Evolutionary conservation across 2,888 invertebrate species (phyloP).

Genomic region (Oscheius sp.): DNA sequence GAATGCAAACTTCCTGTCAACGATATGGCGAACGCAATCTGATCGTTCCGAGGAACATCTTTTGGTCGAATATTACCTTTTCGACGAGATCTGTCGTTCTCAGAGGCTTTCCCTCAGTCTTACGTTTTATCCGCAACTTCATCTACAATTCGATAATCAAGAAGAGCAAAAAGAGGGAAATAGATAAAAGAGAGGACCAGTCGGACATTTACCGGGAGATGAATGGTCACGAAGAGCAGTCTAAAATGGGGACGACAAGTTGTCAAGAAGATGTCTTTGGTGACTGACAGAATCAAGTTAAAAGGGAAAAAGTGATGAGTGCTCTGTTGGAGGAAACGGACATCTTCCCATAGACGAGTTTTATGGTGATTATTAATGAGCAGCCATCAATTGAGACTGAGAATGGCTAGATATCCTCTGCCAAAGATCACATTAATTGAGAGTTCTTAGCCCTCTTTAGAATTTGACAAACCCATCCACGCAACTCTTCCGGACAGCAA

Average conservation of each 20-base stretch:
- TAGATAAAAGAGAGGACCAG: background rate
- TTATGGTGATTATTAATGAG: background rate
- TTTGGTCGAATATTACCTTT: slow-evolving; percentile 9
- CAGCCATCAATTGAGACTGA: background rate
- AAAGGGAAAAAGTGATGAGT: slow-evolving; percentile 17
- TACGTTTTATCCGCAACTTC: slow-evolving; percentile 28
- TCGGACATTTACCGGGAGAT: background rate
- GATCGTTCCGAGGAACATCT: background rate
- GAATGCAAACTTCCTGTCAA: slow-evolving; percentile 18
- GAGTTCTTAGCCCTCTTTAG: too few species aligned
- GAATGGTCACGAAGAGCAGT: background rate
- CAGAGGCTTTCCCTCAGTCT: slow-evolving; percentile 23
- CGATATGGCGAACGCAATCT: background rate
- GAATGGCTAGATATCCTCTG: background rate
- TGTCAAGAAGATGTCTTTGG: background rate
- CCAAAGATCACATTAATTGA: too few species aligned
- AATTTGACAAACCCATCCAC: too few species aligned
- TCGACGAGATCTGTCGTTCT: slow-evolving; percentile 24
- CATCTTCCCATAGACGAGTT: too few species aligned
- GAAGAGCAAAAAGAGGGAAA: background rate
- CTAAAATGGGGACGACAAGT: background rate
- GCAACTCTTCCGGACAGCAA: too few species aligned
- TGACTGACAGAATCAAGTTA: slow-evolving; percentile 1
- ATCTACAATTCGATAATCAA: background rate
- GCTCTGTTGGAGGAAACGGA: background rate